Base-by-base conservation (phyloP, 2,797 vertebrate genomes). In the Sebastes matsubarae region DNA sequence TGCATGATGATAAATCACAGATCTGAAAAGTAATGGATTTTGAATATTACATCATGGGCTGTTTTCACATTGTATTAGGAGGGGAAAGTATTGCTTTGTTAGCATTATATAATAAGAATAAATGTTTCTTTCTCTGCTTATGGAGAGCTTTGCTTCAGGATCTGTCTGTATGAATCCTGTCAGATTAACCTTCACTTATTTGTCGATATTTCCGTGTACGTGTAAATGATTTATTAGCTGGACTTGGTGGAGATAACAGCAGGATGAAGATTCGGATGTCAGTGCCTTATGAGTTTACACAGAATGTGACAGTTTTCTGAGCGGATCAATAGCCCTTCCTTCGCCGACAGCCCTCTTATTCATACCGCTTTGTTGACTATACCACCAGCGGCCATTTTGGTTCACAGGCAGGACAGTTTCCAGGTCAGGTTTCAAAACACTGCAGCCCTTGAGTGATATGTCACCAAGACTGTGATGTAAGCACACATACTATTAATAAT, bases 211-310 rank as follows among this genome's bases (percentile, higher is more conserved):
- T 89, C 88, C 22, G 71, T 60, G 63, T 85, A 76, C 57, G 73
- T 73, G 95, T 95, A 88, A 95, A 94, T 95, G 91, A 95, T 96
- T 96, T 89, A 87, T 94, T 20, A 87, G 84, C 78, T 66, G 77
- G 87, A 91, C 83, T 75, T 83, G 80, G 74, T n/a, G 24, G 64
- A 93, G 94, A 95, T 96, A 95, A 96, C 90, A 61, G 46, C 90
- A 87, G 91, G 83, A 89, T 86, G 89, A 93, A 93, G 93, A 93
- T 92, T 82, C 79, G 73, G 76, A 86, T 89, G 87, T 82, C 84
- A 77, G 68, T 73, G 38, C 80, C 84, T 92, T 90, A 90, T 86
- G 82, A 85, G 93, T 89, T 83, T 92, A 75, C 91, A 93, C 89
- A 92, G 86, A 90, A 85, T 68, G 85, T 72, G 89, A 81, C 89